Evolutionary conservation across 2,113 vertebrate species (phyloP).

Genomic region (Varanus komodoensis): DNA sequence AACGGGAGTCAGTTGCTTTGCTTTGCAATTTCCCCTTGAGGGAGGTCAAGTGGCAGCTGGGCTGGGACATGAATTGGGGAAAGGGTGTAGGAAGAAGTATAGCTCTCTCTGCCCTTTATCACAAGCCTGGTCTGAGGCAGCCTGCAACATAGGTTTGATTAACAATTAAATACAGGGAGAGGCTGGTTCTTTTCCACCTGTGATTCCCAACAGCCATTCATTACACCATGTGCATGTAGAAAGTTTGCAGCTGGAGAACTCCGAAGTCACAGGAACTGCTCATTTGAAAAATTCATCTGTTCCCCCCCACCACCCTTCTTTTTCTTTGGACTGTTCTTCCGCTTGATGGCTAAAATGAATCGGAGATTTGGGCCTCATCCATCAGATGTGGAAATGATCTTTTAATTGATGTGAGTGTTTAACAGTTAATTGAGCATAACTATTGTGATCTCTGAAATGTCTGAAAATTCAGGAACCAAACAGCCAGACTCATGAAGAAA

Average conservation of each 20-base stretch:
- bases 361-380: slow-evolving; percentile 92
- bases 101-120: too few species aligned
- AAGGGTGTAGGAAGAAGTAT: too few species aligned
- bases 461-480: slow-evolving; percentile 77
- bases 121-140: neutral
- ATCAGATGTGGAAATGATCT: slow-evolving; percentile 95
- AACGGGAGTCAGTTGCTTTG: too few species aligned
- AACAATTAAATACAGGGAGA: neutral
- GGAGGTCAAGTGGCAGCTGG: too few species aligned
- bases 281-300: slow-evolving; percentile 79
- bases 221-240: neutral
- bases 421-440: slow-evolving; percentile 95
- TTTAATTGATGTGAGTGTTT: slow-evolving; percentile 89
- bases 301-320: slow-evolving; percentile 68
- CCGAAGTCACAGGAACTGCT: too few species aligned
- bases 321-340: slow-evolving; percentile 81
- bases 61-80: too few species aligned
- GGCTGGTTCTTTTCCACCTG: neutral
- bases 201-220: neutral
- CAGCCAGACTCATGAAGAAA: slow-evolving; percentile 52
- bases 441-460: slow-evolving; percentile 83
- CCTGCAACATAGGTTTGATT: neutral
- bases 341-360: slow-evolving; percentile 90
- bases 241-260: neutral
- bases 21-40: too few species aligned